Base-by-base conservation (phyloP, 1,140 invertebrate genomes). In the Bathynomus jamesi region DNA sequence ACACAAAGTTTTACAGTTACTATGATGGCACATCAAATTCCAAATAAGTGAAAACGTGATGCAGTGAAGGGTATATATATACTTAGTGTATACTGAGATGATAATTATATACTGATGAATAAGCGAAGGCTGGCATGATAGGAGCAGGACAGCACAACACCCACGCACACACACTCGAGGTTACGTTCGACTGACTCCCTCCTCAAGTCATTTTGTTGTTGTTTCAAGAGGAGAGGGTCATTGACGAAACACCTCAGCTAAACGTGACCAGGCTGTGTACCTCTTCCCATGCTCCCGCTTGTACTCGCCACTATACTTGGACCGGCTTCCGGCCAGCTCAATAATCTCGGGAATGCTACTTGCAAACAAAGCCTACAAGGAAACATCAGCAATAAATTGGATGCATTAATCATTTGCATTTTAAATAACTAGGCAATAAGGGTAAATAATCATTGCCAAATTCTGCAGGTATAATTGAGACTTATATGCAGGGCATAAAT, bases 281-380 rank as follows among this genome's bases (percentile, higher is more conserved):
- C 93, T 95, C 90, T 95, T 96, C 89, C 93, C 94, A 84, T 95
- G 93, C 88, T 96, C 94, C 86, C 91, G 89, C 88, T 95, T 95
- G 88, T 95, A 94, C 86, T 94, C 91, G 83, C 94, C 94, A 87
- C 92, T 91, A 88, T 96, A 97, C 87, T 96, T 96, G 87, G 93
- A 94, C 85, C 94, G 91, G 90, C 90, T 93, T 87, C 93, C 93
- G 89, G 96, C 92, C 87, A 96, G 91, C 87, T 97, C 95, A 88
- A 95, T 95, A 87, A 97, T 96, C 89, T 97, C 94, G 83, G 94
- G 95, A 87, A 97, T 95, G 89, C 93, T 95, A 91, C 93, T 95
- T 87, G 94, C 91, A 91, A 94, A 94, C 87, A 94, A 93, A 87
- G 91, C 92, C 91, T 93, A 91, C 83, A 91, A 91, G 73, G 77